Evolutionary conservation across 1,140 invertebrate species (phyloP).

Genomic region (Ostrea denselamellosa): DNA sequence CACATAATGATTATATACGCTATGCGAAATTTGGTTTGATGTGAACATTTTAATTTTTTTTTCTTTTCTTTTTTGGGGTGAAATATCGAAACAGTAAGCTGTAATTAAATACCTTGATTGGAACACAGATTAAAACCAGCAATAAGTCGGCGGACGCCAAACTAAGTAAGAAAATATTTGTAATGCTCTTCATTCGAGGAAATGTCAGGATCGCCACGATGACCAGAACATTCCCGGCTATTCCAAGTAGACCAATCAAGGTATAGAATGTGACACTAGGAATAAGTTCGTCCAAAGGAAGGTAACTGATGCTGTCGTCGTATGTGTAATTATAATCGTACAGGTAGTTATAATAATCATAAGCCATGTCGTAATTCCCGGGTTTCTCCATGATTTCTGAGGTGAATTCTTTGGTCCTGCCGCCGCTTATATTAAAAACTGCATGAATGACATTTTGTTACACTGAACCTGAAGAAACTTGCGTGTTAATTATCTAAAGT

Average conservation of each 20-base stretch:
- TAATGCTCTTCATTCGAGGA: conserved; percentile 61
- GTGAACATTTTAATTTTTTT: too few relatives aligned
- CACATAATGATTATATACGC: too few relatives aligned
- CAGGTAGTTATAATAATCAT: neutral
- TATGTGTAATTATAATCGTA: conserved; percentile 53
- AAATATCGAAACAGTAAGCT: neutral
- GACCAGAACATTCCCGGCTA: conserved; percentile 58
- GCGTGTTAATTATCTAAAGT: conserved; percentile 7
- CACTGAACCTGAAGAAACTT: neutral
- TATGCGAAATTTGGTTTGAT: too few relatives aligned
- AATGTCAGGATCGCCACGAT: conserved; percentile 58
- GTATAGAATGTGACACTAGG: conserved; percentile 83
- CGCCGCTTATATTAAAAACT: conserved; percentile 14
- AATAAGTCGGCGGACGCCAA: conserved; percentile 87
- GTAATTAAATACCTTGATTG: conserved; percentile 78
- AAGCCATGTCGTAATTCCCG: neutral
- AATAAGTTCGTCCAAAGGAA: conserved; percentile 82
- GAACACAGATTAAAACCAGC: conserved; percentile 87
- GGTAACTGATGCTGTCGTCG: conserved; percentile 43
- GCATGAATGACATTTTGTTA: conserved; percentile 19
- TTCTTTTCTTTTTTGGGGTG: too few relatives aligned
- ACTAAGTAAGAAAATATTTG: conserved; percentile 84
- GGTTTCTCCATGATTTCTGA: neutral
- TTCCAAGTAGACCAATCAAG: conserved; percentile 78
- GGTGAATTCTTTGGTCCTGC: neutral